Evolutionary conservation across 1,140 invertebrate genomes (phyloP).

Genomic region (Philaenus spumarius): DNA sequence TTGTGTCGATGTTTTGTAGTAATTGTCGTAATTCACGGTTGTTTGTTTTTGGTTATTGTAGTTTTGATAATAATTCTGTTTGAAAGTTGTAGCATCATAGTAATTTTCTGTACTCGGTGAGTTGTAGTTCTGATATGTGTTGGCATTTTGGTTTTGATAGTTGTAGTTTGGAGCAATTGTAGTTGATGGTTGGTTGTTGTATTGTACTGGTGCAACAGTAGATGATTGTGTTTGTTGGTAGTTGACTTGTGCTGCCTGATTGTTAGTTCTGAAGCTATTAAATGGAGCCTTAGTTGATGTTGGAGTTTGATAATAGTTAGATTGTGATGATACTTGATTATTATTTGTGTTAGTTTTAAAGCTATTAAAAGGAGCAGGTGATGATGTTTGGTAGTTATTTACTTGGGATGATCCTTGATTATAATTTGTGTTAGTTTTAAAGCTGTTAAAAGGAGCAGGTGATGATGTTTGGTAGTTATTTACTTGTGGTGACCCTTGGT

Average conservation of each 20-base stretch:
- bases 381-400: slow-evolving; percentile 30
- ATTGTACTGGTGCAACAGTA: slow-evolving; percentile 20
- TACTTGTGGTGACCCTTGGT: slow-evolving; percentile 4
- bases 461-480: neutral
- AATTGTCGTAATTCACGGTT: slow-evolving; percentile 22
- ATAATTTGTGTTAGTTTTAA: slow-evolving; percentile 26
- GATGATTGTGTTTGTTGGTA: slow-evolving; percentile 18
- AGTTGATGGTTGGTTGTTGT: slow-evolving; percentile 28
- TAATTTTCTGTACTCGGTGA: slow-evolving; percentile 6
- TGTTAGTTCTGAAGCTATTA: neutral
- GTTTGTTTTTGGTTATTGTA: slow-evolving; percentile 14
- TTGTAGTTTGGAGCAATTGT: slow-evolving; percentile 39
- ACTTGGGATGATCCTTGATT: neutral
- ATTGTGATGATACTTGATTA: slow-evolving; percentile 26
- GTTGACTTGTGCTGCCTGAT: slow-evolving; percentile 6
- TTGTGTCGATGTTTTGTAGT: slow-evolving; percentile 23
- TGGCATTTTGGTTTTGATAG: slow-evolving; percentile 22
- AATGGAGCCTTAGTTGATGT: slow-evolving; percentile 32
- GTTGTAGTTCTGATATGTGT: slow-evolving; percentile 16
- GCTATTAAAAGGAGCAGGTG: slow-evolving; percentile 24
- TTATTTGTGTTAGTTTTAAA: slow-evolving; percentile 26
- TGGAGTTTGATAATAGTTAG: slow-evolving; percentile 30
- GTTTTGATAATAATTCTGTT: slow-evolving; percentile 17
- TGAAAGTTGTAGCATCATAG: slow-evolving; percentile 6
- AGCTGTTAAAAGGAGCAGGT: slow-evolving; percentile 25